Base-by-base conservation (phyloP, 2,888 invertebrate species). In the Ophion obscuratus region DNA sequence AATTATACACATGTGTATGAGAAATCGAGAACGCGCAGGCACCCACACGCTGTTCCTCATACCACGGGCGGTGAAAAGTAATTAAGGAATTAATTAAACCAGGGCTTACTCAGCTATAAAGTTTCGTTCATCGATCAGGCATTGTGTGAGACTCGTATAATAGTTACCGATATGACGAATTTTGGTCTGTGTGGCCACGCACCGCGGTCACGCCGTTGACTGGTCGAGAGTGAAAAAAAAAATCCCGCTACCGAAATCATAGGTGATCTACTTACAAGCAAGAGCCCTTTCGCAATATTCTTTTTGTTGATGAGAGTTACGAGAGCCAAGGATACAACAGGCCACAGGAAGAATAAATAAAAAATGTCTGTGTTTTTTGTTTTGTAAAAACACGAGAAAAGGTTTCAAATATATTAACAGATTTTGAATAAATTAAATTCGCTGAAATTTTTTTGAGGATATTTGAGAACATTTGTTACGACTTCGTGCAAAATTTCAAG, bases 11-110 rank as follows among this genome's bases (percentile, higher is more conserved):
- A 57, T 59, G 59, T 62, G 64, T 73, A 73, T 70, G 11, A 83
- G 44, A 84, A 83, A 77, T 80, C 59, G 83, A 83, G 83, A 85
- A 53, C 61, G 70, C 81, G 66, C 64, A 57, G 31, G 31, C 31
- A 31, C 78, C 53, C 80, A 66, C 79, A 67, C 75, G 73, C 47
- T 11, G 76, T 47, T 53, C 53, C 64, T 64, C 79, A 36, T 79
- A 64, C 71, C 79, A 71, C 79, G 62, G 44, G 80, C 83, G 85
- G 83, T 86, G 83, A 88, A 92, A 92, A 92, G 93, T 93, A 93
- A 93, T 93, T 92, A 93, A 92, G 92, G 92, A 93, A 92, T 93
- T 93, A 93, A 93, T 93, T 93, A 92, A 92, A 93, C 89, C 89
- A 91, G 91, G 92, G 93, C 91, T 93, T 93, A 93, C 92, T 93